Evolutionary conservation across 53 echinoderm and acorn worm genomes (phyloP).

Genomic region (Henricia sp.): DNA sequence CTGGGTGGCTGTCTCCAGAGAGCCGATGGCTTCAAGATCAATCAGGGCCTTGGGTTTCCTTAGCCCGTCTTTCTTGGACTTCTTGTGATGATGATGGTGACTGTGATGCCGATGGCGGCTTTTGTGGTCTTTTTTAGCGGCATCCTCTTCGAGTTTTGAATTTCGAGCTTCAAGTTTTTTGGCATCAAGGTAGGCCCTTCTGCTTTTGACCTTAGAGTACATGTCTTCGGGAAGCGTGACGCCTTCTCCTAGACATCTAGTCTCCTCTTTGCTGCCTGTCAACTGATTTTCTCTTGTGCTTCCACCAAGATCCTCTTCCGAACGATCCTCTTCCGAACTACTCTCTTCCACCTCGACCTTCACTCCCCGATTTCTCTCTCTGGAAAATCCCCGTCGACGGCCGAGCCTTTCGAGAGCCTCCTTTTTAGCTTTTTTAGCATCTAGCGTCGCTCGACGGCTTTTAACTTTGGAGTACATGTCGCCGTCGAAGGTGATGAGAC

Average conservation of each 20-base stretch:
- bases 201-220: constrained; percentile 97
- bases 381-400: too few relatives aligned
- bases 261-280: not conserved
- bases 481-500: constrained; percentile 66
- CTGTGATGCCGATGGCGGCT: constrained; percentile 31
- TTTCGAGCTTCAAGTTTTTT: constrained; percentile 76
- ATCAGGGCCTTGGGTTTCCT: constrained; percentile 69
- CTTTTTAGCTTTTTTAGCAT: constrained; percentile 62
- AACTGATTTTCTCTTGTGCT: not conserved
- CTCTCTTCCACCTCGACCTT: not conserved
- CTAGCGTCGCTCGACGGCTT: constrained; percentile 66
- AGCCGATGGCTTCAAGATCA: constrained; percentile 89
- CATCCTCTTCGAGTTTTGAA: constrained; percentile 55
- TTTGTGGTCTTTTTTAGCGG: constrained; percentile 52
- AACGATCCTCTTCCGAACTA: not conserved
- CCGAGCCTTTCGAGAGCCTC: too few relatives aligned
- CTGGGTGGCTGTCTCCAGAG: constrained; percentile 94
- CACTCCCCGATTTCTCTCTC: not conserved
- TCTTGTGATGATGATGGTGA: constrained; percentile 40
- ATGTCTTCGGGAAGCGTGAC: constrained; percentile 66
- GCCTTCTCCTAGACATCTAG: not conserved
- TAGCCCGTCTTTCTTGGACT: constrained; percentile 57
- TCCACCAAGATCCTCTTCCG: not conserved
- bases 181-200: constrained; percentile 86
- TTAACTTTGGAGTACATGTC: constrained; percentile 99